A percentile compares a stretch with the other conserved stretches of the same genome.
These are phyloP conservation scores for Trematocara stigmaticum DNA, from an alignment of 2,113 vertebrate species.

Conservation along the genomic window DNA sequence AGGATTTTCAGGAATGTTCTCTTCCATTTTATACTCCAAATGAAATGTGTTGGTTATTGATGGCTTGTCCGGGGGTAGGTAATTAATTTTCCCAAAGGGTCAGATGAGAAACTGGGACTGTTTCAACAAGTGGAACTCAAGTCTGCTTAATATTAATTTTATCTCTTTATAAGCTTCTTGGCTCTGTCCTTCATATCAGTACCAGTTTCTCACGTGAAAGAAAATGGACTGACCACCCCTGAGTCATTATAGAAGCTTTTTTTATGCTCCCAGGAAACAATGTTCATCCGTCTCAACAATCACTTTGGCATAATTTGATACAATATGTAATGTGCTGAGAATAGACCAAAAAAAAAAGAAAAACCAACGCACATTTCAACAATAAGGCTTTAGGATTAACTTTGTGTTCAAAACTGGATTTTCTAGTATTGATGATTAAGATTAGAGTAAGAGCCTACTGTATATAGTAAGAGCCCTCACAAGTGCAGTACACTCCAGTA, in stretches of 20 bases:
- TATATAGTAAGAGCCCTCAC: background rate
- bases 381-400: background rate
- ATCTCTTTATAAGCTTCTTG: background rate
- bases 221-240: background rate
- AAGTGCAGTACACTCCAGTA: background rate
- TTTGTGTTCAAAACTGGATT: background rate
- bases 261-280: background rate
- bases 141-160: background rate
- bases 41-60: background rate
- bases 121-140: background rate
- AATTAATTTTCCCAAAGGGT: background rate
- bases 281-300: background rate
- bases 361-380: background rate
- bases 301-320: background rate
- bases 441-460: background rate
- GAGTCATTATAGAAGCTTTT: background rate
- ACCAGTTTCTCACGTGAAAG: background rate
- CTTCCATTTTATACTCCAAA: background rate
- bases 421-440: background rate
- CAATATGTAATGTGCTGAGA: background rate
- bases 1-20: background rate
- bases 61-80: fast-evolving
- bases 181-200: background rate
- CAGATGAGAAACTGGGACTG: background rate
- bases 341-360: background rate